Evolutionary conservation across 2,113 vertebrate species (phyloP).

Genomic region (Myotis yumanensis): DNA sequence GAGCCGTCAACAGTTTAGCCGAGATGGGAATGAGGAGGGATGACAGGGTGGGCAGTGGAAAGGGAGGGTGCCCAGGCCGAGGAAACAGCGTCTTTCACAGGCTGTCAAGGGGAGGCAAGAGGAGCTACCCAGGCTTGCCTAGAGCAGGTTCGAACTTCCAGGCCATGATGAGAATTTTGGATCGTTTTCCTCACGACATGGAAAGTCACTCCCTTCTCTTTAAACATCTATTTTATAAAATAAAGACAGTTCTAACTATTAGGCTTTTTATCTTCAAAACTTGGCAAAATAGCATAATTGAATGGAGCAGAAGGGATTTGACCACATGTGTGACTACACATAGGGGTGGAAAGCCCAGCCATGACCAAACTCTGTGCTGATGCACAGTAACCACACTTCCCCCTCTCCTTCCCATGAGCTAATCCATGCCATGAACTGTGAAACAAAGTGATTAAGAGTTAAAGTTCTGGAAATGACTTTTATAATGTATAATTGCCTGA

Average conservation of each 20-base stretch:
- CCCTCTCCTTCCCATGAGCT: background rate
- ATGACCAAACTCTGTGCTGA: background rate
- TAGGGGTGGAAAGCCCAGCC: background rate
- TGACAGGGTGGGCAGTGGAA: too few species aligned
- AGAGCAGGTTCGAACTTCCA: background rate
- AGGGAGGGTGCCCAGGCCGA: background rate
- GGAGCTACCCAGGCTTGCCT: background rate
- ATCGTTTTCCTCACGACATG: background rate
- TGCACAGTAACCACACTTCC: background rate
- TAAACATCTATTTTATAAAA: constrained; percentile 21
- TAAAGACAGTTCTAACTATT: background rate
- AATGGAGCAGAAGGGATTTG: background rate
- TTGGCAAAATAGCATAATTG: background rate
- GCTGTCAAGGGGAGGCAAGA: background rate
- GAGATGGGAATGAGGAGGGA: background rate
- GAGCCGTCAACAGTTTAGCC: background rate
- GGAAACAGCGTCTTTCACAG: background rate
- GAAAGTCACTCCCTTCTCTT: background rate
- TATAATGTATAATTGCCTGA: background rate
- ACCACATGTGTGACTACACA: background rate
- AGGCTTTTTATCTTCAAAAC: background rate
- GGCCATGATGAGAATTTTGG: background rate
- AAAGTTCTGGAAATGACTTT: background rate
- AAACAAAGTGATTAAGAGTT: constrained; percentile 25
- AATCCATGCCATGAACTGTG: background rate